These are phyloP conservation scores for Sinhomidia bicolor DNA, from an alignment of 2,888 invertebrate genomes.

Conservation along the genomic window DNA sequence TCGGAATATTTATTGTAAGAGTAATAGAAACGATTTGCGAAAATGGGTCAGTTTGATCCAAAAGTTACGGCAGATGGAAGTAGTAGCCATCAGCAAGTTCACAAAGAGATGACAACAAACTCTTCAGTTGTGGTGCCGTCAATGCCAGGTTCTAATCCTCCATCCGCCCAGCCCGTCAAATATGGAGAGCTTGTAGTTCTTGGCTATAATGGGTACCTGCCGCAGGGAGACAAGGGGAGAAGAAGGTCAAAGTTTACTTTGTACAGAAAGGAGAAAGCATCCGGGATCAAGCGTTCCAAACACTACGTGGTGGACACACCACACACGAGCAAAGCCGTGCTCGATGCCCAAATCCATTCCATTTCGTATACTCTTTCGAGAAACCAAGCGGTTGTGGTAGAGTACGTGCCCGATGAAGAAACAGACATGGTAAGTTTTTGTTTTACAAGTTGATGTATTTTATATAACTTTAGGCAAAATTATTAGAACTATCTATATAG, in stretches of 20 bases:
- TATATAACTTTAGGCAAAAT: no score
- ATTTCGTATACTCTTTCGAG: constrained; percentile 98
- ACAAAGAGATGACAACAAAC: constrained; percentile 73
- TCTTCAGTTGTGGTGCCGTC: constrained; percentile 68
- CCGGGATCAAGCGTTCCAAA: constrained; percentile 96
- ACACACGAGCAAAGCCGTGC: constrained; percentile 89
- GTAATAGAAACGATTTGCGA: background rate
- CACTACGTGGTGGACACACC: constrained; percentile 98
- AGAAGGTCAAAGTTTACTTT: constrained; percentile 97
- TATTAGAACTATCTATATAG: no score
- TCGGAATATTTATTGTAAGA: background rate
- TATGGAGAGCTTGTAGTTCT: constrained; percentile 97
- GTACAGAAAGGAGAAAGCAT: constrained; percentile 91
- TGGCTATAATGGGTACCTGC: constrained; percentile 97
- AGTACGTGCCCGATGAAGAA: constrained; percentile 96
- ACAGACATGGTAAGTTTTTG: constrained; percentile 88
- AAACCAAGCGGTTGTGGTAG: constrained; percentile 98
- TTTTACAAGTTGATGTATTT: background rate
- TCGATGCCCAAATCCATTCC: constrained; percentile 94
- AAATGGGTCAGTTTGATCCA: constrained; percentile 80
- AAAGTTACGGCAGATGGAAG: constrained; percentile 76
- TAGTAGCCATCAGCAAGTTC: constrained; percentile 73
- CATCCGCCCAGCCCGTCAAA: constrained; percentile 84
- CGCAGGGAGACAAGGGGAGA: constrained; percentile 95
- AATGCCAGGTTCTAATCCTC: constrained; percentile 61